Evolutionary conservation across 2,797 vertebrate genomes (phyloP).

Genomic region (Nothura maculosa): DNA sequence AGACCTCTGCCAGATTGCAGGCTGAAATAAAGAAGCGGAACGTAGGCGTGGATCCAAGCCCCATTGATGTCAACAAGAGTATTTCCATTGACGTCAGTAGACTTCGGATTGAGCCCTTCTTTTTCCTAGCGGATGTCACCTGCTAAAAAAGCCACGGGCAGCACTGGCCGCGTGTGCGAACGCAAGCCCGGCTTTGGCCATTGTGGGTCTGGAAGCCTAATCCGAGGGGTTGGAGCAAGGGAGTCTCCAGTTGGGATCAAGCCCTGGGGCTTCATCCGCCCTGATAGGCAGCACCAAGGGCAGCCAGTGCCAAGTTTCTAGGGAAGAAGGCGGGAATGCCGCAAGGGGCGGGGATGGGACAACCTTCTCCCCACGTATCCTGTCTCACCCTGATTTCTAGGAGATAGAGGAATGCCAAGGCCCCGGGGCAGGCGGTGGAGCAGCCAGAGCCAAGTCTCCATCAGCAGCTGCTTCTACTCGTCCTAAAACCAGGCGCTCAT

Average conservation of each 20-base stretch:
- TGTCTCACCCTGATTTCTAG: background rate
- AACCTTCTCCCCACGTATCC: background rate
- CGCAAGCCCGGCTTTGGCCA: rapidly evolving
- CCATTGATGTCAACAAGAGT: background rate
- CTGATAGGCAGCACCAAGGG: rapidly evolving
- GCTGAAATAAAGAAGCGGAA: background rate
- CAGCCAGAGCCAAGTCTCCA: background rate
- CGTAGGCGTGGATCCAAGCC: background rate
- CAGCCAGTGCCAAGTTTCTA: background rate
- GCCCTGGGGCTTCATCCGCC: background rate
- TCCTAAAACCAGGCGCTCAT: background rate
- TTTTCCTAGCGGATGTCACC: background rate
- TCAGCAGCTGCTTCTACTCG: background rate
- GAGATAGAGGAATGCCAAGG: background rate
- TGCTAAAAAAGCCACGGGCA: background rate
- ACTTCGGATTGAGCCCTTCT: background rate
- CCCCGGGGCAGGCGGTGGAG: background rate
- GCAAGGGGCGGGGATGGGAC: no score
- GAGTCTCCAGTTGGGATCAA: background rate
- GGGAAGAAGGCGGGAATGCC: background rate
- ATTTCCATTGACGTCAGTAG: background rate
- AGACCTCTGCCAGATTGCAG: background rate
- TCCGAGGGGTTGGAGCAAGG: background rate
- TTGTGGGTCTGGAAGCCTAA: background rate
- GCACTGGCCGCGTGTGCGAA: background rate